A percentile compares a stretch with the other conserved stretches of the same genome.
Evolutionary conservation across 92 coral and sea anemone species (phyloP).

Genomic region (Paramuricea clavata): DNA sequence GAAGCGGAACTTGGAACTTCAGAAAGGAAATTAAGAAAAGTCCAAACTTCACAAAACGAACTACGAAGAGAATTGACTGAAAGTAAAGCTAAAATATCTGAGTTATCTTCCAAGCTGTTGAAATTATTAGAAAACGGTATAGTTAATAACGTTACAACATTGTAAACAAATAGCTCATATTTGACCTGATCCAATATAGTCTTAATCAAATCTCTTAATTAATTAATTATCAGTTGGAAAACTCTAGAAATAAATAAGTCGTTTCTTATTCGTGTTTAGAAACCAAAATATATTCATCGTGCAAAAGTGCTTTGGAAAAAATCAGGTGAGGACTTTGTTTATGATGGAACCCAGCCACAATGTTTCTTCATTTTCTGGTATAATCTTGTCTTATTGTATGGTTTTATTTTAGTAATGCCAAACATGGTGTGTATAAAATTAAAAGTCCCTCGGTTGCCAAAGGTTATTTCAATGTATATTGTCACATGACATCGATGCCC

Average conservation of each 20-base stretch:
- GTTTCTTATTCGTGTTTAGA: not conserved
- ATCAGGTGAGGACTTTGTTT: not conserved
- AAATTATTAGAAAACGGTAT: not conserved
- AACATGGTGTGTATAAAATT: not conserved
- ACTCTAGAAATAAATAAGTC: not conserved
- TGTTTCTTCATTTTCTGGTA: too few relatives aligned
- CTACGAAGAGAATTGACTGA: too few relatives aligned
- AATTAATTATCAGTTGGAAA: too few relatives aligned
- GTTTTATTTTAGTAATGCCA: not conserved
- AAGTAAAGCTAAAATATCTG: not conserved
- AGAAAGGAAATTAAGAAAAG: too few relatives aligned
- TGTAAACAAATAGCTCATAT: not conserved
- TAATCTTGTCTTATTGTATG: not conserved
- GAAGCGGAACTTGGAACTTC: too few relatives aligned
- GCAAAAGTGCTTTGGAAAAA: constrained; percentile 2
- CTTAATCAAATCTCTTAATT: too few relatives aligned
- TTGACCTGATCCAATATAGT: too few relatives aligned
- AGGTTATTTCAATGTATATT: not conserved
- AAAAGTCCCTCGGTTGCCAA: not conserved
- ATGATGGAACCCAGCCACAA: too few relatives aligned
- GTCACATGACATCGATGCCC: not conserved
- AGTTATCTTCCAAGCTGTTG: not conserved
- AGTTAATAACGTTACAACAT: not conserved
- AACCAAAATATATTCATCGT: not conserved
- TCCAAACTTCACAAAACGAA: too few relatives aligned